These are phyloP conservation scores for Alethe castanea DNA, from an alignment of 2,113 vertebrate species.

Conservation along the genomic window DNA sequence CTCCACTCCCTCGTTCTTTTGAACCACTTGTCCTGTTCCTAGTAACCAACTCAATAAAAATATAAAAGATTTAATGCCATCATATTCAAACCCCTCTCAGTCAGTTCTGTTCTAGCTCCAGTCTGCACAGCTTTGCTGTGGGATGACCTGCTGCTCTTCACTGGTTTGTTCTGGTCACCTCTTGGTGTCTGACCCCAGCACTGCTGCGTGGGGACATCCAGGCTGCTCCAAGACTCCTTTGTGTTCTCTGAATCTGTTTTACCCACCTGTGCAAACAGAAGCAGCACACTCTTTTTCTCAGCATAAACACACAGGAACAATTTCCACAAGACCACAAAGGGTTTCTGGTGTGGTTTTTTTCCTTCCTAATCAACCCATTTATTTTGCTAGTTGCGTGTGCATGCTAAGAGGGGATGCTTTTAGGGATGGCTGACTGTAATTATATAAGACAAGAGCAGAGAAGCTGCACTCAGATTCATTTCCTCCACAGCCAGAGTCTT, in stretches of 20 bases:
- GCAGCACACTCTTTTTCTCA: not conserved
- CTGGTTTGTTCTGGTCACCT: not conserved
- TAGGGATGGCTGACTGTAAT: slow-evolving; percentile 47
- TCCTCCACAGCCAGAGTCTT: slow-evolving; percentile 20
- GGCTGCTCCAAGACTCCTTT: not conserved
- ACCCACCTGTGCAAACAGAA: not conserved
- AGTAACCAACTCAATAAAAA: not conserved
- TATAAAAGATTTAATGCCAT: not conserved
- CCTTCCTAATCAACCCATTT: not conserved
- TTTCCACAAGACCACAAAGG: not conserved
- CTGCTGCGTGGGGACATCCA: not conserved
- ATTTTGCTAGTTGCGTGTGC: not conserved
- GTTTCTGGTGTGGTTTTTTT: not conserved
- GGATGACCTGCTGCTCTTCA: not conserved
- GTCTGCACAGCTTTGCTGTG: not conserved
- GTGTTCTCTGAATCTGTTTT: not conserved
- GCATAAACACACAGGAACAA: not conserved
- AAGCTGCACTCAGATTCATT: slow-evolving; percentile 16
- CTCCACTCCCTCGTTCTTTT: not conserved
- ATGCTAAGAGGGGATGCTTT: slow-evolving; percentile 10
- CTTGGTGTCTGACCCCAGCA: not conserved
- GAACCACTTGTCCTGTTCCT: not conserved
- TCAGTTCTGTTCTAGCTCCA: not conserved
- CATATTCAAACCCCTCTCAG: not conserved
- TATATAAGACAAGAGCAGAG: slow-evolving; percentile 33